Base-by-base conservation (phyloP, 2,888 invertebrate genomes). In the Diadegma fenestrale region DNA sequence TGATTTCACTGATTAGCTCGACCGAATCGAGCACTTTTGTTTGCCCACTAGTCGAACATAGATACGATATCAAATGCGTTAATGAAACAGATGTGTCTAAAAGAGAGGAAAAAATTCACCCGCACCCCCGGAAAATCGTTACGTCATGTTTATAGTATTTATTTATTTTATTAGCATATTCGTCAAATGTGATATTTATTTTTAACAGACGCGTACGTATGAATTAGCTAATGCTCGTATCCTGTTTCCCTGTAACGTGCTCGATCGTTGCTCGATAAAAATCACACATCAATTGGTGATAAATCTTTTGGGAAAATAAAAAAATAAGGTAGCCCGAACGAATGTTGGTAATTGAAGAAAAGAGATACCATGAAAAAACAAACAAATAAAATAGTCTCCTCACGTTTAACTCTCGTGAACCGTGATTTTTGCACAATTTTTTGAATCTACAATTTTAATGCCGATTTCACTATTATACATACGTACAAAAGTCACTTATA, bases 171-270 rank as follows among this genome's bases (percentile, higher is more conserved):
- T 80, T 88, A 91, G 88, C 82, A 82, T 90, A 91, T 89, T 89
- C 87, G 89, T 88, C 89, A 88, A 91, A 90, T 92, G 92, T 92
- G 92, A 92, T 93, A 93, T 89, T 92, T 92, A 90, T 88, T 88
- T 91, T 92, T 87, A 89, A 88, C 85, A 72, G 73, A 80, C 73
- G 76, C 51, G 71, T 85, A 80, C 58, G 78, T 78, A 78, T 58
- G 8, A 73, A 72, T 66, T 48, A 72, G 54, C 68, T 54, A 58
- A 68, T 68, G 26, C 51, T 54, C 54, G 61, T 69, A 22, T 80
- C 73, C 33, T 45, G 30, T 45, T 30, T 45, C 22, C 58, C 37
- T 51, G 63, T 66, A 3, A 45, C 82, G 76, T 64, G 63, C 43
- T 69, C 58, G 22, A 19, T 71, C 41, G 37, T 41, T 26, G 54